Evolutionary conservation across 2,797 vertebrate genomes (phyloP), one percentile per base, ranked within the genome.

Genomic region (Tauraco hartlaubi): DNA sequence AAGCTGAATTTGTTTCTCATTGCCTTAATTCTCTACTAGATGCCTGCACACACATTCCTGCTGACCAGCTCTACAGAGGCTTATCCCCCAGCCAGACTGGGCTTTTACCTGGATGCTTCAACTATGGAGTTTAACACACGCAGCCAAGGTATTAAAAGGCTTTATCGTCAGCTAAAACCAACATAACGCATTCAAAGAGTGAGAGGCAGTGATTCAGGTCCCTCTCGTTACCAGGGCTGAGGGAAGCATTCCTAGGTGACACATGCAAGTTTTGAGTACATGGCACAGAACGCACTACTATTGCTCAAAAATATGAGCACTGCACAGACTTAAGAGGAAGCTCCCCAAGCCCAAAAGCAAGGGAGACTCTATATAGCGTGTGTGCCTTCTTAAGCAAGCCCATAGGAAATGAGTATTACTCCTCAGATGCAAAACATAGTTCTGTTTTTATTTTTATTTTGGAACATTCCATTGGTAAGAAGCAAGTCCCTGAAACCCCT

Each of bases 391-490:
- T 75, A 79, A 77, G 39, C 15, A 85, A 26, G 28, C 69, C 69
- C 44, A 35, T 16, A 94, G 77, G 59, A 95, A 83, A 72, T 6
- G 3, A 61, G 23, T 15, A 69, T 29, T 31, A 78, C 8, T 54
- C 35, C 82, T 78, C 51, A n/a, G n/a, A 85, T 19, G 46, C 62
- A 85, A 85, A 88, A 88, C 22, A 78, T 1, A 16, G 39, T 7
- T 84, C 41, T 73, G 58, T 29, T 85, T 83, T 90, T 79, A 31
- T 56, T 87, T 91, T 85, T 85, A 49, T 76, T 96, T 94, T 68
- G 22, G 22, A 92, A 84, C 19, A 62, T 76, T 62, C 77, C 35
- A 33, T 55, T 63, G n/a, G 39, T 76, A 88, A 83, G 86, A 89
- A 69, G 12, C 28, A 86, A 85, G 91, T 73, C 28, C 28, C 43